phyloP scores from a whole-genome alignment of 1,140 invertebrate species.

The Archegozetes longisetosus region DNA sequence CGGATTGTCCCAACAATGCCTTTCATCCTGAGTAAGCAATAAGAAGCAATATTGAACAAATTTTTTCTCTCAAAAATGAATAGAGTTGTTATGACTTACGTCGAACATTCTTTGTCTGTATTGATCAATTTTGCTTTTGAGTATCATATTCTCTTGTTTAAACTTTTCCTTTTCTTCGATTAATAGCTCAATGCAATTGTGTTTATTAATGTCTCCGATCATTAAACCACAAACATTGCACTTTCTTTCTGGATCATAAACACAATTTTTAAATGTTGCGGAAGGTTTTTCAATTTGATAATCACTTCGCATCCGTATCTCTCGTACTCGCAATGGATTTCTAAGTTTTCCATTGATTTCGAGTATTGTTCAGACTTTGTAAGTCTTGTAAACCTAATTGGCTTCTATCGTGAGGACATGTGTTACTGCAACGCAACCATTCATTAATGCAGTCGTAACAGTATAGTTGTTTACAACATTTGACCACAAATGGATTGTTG shows the following conservation, averaged over 20 bases:
- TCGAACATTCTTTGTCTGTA: not conserved
- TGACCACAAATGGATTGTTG: not conserved
- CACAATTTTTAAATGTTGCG: not conserved
- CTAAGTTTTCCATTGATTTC: not conserved
- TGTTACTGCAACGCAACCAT: not conserved
- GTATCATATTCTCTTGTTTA: not conserved
- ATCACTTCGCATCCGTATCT: not conserved
- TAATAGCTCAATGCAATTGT: not conserved
- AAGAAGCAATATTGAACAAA: not conserved
- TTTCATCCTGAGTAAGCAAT: not conserved
- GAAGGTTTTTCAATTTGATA: not conserved
- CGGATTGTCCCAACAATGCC: not conserved
- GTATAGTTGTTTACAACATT: not conserved
- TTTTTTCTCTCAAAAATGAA: not conserved
- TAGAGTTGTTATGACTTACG: not conserved
- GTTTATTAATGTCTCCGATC: not conserved
- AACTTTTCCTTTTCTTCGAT: not conserved
- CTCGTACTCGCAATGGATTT: not conserved
- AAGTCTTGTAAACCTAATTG: not conserved
- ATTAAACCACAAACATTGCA: not conserved
- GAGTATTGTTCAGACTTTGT: not conserved
- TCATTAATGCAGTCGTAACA: not conserved
- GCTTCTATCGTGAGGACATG: not conserved
- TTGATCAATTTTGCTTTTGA: not conserved
- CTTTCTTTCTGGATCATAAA: not conserved